Conservation (phyloP, 1,140 invertebrate species). For the Brachionus rotundiformis region DNA sequence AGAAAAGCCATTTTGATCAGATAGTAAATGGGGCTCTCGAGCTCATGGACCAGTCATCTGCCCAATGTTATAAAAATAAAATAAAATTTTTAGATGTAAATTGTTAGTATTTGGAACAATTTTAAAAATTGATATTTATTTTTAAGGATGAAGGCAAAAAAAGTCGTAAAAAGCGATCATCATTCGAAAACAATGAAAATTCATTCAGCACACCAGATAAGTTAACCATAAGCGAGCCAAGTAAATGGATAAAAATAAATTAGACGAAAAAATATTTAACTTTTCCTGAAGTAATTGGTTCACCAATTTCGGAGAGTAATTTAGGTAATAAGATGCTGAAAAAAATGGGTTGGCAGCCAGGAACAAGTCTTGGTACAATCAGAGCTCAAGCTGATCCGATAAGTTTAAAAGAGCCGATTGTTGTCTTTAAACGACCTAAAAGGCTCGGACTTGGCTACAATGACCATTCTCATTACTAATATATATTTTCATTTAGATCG, state of each 20-base stretch:
- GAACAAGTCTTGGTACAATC: slow-evolving; percentile 58
- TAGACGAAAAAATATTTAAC: background rate
- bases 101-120: background rate
- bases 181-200: background rate
- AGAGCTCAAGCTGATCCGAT: slow-evolving; percentile 50
- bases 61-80: background rate
- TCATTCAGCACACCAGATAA: background rate
- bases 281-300: slow-evolving; percentile 1
- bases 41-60: slow-evolving; percentile 13
- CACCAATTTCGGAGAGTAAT: slow-evolving; percentile 60
- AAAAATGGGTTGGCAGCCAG: slow-evolving; percentile 62
- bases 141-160: background rate
- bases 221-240: background rate
- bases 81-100: background rate
- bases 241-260: background rate
- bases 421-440: slow-evolving; percentile 53
- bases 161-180: background rate
- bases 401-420: slow-evolving; percentile 58
- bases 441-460: slow-evolving; percentile 56
- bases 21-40: slow-evolving; percentile 18
- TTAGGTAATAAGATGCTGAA: slow-evolving; percentile 60
- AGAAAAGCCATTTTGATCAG: background rate
- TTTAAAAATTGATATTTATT: background rate
- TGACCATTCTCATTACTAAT: background rate
- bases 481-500: too few species aligned